These are phyloP conservation scores for Entomobrya proxima DNA, from an alignment of 2,888 invertebrate genomes.

Conservation along the genomic window DNA sequence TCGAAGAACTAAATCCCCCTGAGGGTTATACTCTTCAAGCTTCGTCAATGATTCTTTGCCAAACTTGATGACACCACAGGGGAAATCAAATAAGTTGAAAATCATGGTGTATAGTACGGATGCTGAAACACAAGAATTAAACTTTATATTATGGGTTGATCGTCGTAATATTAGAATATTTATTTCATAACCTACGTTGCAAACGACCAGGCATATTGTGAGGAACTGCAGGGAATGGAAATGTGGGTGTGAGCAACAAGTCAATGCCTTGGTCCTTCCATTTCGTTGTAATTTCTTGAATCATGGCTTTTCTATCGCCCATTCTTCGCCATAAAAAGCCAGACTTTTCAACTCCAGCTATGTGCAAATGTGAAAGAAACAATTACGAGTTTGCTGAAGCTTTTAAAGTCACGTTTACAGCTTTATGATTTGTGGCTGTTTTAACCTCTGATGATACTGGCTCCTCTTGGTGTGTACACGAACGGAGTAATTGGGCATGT, in stretches of 20 bases:
- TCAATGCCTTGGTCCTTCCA: slow-evolving; percentile 75
- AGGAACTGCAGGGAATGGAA: slow-evolving; percentile 75
- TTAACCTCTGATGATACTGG: slow-evolving; percentile 57
- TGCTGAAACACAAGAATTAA: slow-evolving; percentile 55
- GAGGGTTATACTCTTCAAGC: slow-evolving; percentile 60
- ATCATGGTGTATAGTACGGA: slow-evolving; percentile 71
- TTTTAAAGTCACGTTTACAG: too few species aligned
- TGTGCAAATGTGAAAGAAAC: too few species aligned
- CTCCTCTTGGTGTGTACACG: slow-evolving; percentile 50
- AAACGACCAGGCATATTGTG: slow-evolving; percentile 65
- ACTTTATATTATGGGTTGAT: too few species aligned
- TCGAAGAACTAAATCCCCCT: slow-evolving; percentile 70
- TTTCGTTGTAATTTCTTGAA: slow-evolving; percentile 58
- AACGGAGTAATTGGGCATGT: slow-evolving; percentile 13
- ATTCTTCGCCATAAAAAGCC: slow-evolving; percentile 63
- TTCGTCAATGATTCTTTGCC: slow-evolving; percentile 69
- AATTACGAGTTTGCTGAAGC: too few species aligned
- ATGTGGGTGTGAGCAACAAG: slow-evolving; percentile 77
- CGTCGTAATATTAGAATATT: too few species aligned
- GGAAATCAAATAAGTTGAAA: slow-evolving; percentile 73
- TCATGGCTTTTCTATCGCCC: slow-evolving; percentile 65
- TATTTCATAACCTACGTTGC: slow-evolving; percentile 58
- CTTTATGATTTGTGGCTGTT: too few species aligned
- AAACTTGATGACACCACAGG: slow-evolving; percentile 69
- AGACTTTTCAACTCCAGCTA: slow-evolving; percentile 69